phyloP scores from a whole-genome alignment of 2,113 vertebrate species.

The Microtus ochrogaster region DNA sequence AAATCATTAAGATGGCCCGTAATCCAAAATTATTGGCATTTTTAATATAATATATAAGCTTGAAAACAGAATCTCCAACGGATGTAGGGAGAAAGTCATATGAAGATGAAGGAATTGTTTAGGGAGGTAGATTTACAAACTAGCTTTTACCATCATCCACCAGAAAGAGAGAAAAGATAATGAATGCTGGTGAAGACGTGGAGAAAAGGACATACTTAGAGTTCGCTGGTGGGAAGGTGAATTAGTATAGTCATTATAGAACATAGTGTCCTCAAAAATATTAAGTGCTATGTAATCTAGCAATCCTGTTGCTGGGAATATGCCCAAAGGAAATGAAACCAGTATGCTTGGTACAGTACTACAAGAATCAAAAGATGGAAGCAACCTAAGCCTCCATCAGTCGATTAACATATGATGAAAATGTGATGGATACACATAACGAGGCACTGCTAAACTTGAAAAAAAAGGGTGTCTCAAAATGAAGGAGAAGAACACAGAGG shows the following conservation, averaged over 20 bases:
- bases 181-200: background rate
- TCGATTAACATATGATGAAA: background rate
- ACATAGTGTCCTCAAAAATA: background rate
- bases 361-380: background rate
- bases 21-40: background rate
- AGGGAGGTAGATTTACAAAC: background rate
- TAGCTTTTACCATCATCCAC: background rate
- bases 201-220: background rate
- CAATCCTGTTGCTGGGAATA: background rate
- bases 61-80: background rate
- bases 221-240: background rate
- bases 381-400: background rate
- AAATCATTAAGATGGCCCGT: background rate
- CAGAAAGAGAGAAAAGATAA: background rate
- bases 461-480: background rate
- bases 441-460: background rate
- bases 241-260: background rate
- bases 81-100: background rate
- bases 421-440: background rate
- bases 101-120: constrained; percentile 13
- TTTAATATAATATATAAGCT: background rate
- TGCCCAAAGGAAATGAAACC: background rate
- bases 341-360: background rate
- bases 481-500: background rate
- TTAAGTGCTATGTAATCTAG: background rate